Conservation (phyloP, 2,113 vertebrate genomes). For the Motacilla tschutschensis region DNA sequence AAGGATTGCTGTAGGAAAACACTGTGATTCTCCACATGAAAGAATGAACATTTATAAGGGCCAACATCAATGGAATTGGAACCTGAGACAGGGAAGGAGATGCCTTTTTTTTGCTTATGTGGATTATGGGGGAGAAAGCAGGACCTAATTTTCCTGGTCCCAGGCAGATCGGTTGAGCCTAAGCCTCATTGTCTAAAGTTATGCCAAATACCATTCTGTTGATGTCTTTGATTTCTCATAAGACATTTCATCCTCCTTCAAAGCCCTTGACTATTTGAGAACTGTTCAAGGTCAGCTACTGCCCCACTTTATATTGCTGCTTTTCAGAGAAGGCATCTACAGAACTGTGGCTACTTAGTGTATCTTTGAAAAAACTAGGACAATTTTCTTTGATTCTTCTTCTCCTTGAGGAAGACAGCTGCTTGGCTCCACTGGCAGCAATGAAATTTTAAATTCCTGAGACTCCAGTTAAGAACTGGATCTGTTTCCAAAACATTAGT, state of each 20-base stretch:
- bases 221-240: neutral
- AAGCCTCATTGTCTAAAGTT: neutral
- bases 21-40: neutral
- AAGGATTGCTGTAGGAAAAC: neutral
- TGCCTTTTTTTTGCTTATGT: neutral
- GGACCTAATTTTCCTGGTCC: neutral
- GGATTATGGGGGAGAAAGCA: neutral
- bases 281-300: neutral
- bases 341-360: neutral
- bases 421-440: slow-evolving; percentile 20
- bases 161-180: neutral
- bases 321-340: neutral
- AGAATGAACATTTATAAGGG: neutral
- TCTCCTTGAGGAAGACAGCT: slow-evolving; percentile 11
- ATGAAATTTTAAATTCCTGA: slow-evolving; percentile 33
- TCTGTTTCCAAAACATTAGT: slow-evolving; percentile 18
- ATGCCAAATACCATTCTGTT: neutral
- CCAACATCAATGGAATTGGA: neutral
- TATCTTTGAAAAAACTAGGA: neutral
- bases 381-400: slow-evolving; percentile 1
- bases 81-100: neutral
- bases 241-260: neutral
- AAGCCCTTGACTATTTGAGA: neutral
- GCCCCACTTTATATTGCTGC: neutral
- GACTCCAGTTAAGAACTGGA: slow-evolving; percentile 34